Evolutionary conservation across 2,113 vertebrate genomes (phyloP), one percentile per base, ranked within the genome.

Genomic region (Pyrgilauda ruficollis): DNA sequence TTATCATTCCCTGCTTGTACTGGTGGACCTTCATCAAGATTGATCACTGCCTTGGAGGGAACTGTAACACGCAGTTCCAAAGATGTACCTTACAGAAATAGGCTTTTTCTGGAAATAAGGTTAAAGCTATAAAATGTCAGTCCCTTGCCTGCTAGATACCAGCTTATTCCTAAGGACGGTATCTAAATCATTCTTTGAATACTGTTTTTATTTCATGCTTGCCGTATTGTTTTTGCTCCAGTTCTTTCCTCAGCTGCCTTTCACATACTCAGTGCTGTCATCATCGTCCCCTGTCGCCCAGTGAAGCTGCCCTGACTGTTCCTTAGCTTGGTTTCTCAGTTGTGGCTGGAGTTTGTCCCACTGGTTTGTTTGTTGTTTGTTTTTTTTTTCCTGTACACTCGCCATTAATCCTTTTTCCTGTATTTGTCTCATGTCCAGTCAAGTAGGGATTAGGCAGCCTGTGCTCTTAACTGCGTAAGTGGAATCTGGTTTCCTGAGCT

Each of bases 331-430:
- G 6, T 46, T 87, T 82, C 49, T 93, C 52, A 67, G n/a, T 70
- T 80, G 46, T 80, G 37, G 18, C 46, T 75, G 52, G 66, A 68
- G 31, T 37, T 37, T 37, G 37, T 37, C 37, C 37, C 37, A 37
- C 37, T 37, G 37, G 37, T 37, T 37, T 37, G 37, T 37, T 37
- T 37, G 55, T 82, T 63, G 53, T 58, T 84, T 64, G 21, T 41
- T 41, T 80, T 64, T 59, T 59, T 81, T 64, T 69, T 23, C 28
- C 8, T 67, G 17, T 62, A 19, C 8, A 7, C 27, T 85, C 93
- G 67, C 91, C 85, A 50, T 93, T 93, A 80, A 79, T 82, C 58
- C 15, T 70, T 87, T 90, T 85, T 87, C 66, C 75, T 91, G 67
- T 78, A 43, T 89, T 89, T 89, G 53, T 82, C 58, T 61, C 74